Conservation (phyloP, 2,113 vertebrate species). For the Miniopterus natalensis region DNA sequence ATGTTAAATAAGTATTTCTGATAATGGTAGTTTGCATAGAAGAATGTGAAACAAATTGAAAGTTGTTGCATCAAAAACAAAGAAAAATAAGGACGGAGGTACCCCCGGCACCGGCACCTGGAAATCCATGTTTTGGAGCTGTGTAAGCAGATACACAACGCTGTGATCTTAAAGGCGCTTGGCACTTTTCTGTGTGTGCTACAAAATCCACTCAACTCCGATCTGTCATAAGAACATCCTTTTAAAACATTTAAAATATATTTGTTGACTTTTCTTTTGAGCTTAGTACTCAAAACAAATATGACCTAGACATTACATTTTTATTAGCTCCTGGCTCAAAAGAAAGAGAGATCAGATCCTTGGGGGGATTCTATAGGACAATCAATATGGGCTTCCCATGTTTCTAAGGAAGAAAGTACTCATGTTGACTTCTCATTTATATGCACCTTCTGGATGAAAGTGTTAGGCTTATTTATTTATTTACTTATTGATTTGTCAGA, state of each 20-base stretch:
- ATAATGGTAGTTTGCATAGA: neutral
- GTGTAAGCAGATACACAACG: neutral
- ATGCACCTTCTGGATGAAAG: neutral
- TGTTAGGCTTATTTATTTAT: neutral
- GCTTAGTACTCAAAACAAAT: neutral
- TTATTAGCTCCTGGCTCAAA: neutral
- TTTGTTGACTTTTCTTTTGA: conserved; percentile 20
- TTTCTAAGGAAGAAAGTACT: neutral
- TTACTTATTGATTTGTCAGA: neutral
- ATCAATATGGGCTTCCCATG: neutral
- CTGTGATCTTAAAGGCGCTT: neutral
- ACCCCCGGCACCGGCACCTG: fast-evolving
- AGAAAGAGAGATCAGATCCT: neutral
- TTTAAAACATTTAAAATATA: neutral
- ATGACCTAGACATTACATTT: neutral
- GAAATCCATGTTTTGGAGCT: neutral
- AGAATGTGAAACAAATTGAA: neutral
- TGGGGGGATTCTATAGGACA: neutral
- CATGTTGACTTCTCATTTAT: neutral
- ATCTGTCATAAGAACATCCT: neutral
- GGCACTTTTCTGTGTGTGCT: neutral
- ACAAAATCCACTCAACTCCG: neutral
- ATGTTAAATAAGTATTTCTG: neutral
- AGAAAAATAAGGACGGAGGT: neutral
- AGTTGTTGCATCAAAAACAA: neutral